Conservation (phyloP, 2,113 vertebrate species). For the human region DNA sequence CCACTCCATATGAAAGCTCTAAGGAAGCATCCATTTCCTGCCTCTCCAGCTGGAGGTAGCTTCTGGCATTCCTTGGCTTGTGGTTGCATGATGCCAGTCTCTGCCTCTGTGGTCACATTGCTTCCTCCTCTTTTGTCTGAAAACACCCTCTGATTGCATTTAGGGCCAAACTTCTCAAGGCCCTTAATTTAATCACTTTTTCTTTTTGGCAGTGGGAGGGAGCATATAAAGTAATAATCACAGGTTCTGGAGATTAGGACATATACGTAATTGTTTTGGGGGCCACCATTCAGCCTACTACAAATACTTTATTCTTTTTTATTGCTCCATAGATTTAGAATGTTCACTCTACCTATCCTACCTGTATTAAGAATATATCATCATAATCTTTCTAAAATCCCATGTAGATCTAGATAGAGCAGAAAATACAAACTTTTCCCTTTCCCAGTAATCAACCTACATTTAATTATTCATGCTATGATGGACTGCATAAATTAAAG, state of each 20-base stretch:
- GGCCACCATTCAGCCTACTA: not conserved
- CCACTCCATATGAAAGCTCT: not conserved
- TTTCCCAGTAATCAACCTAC: conserved; percentile 14
- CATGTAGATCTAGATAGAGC: conserved; percentile 9
- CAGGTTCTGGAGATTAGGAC: not conserved
- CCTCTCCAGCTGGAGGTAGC: not conserved
- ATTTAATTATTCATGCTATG: conserved; percentile 17
- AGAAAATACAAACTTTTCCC: not conserved
- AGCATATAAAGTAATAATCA: not conserved
- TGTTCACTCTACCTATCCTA: not conserved
- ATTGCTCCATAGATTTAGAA: not conserved
- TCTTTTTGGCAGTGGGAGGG: fast-evolving
- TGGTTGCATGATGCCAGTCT: not conserved
- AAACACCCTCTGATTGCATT: not conserved
- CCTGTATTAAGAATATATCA: not conserved
- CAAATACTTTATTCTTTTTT: not conserved
- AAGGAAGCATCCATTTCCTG: not conserved
- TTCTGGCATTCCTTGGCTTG: not conserved
- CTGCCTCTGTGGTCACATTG: not conserved
- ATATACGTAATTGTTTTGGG: not conserved
- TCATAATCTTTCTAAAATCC: conserved; percentile 11
- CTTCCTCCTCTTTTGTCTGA: not conserved
- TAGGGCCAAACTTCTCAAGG: not conserved
- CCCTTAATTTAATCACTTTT: not conserved
- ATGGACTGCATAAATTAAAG: not conserved